Evolutionary conservation across 2,888 invertebrate species (phyloP), one percentile per base, ranked within the genome.

Genomic region (Meganola albula): DNA sequence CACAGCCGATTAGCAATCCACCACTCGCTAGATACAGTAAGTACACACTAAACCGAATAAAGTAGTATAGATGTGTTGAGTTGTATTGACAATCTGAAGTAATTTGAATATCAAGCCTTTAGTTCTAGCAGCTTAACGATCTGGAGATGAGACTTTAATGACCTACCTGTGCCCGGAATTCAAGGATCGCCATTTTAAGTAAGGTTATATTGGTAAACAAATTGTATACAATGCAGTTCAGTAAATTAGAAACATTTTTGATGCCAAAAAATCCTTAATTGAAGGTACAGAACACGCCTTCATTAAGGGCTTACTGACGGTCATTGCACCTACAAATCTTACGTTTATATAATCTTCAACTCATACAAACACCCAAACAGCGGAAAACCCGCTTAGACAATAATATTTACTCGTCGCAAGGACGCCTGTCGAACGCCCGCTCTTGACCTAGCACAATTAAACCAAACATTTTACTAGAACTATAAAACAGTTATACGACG

Each of bases 361-460:
- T 60, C 69, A 66, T 69, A 73, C 72, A 74, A 76, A 75, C 72
- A 77, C 64, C 63, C 66, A 75, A 77, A 77, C 75, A 73, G 70
- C 65, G 80, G 84, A 78, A 80, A 79, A 74, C 77, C 82, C 82
- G 79, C 74, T 80, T 78, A 82, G 78, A 84, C 83, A 84, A 84
- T 84, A 84, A 84, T 84, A 84, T 85, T 85, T 84, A 85, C 70
- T 65, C 76, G 71, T 76, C 74, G 73, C 83, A 83, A 83, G 84
- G 83, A 85, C 82, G 84, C 66, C 75, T 82, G 83, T 80, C 84
- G 82, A 83, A 82, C 79, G 79, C 60, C 63, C 75, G 82, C 69
- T 83, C 84, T 80, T 85, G 84, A 85, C 84, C 84, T 84, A 84
- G 76, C 77, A 79, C 84, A 84, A 83, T 83, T 78, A 82, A 82